Conservation (phyloP, 2,888 invertebrate species). For the Eurytoma adleriae region DNA sequence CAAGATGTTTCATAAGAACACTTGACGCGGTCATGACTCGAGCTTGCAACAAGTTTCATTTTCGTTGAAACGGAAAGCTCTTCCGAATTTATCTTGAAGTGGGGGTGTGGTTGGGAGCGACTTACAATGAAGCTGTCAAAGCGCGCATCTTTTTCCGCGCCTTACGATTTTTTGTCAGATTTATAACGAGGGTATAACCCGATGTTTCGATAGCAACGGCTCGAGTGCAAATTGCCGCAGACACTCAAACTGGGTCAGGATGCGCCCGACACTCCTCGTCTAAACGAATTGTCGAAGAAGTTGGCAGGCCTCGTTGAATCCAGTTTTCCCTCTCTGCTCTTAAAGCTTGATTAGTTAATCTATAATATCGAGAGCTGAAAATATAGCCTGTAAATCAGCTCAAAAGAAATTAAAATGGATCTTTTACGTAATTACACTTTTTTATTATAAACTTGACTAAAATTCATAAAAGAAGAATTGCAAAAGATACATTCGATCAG, state of each 20-base stretch:
- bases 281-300: slow-evolving; percentile 60
- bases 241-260: slow-evolving; percentile 61
- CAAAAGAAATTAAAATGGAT: too few relatives aligned
- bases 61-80: too few relatives aligned
- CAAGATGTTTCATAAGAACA: too few relatives aligned
- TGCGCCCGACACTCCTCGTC: slow-evolving; percentile 53
- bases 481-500: too few relatives aligned
- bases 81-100: too few relatives aligned
- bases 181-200: slow-evolving; percentile 8
- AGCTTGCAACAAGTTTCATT: too few relatives aligned
- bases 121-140: background rate
- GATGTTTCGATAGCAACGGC: slow-evolving; percentile 25
- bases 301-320: background rate
- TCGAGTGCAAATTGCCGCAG: slow-evolving; percentile 65
- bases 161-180: background rate
- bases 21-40: too few relatives aligned
- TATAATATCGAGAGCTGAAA: background rate
- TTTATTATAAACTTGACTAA: too few relatives aligned
- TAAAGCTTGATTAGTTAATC: background rate
- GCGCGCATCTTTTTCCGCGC: slow-evolving; percentile 5
- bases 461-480: too few relatives aligned
- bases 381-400: too few relatives aligned
- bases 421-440: too few relatives aligned
- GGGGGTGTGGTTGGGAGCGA: too few relatives aligned
- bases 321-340: slow-evolving; percentile 23